Conservation (phyloP, 2,113 vertebrate genomes). For the Halcyon senegalensis region DNA sequence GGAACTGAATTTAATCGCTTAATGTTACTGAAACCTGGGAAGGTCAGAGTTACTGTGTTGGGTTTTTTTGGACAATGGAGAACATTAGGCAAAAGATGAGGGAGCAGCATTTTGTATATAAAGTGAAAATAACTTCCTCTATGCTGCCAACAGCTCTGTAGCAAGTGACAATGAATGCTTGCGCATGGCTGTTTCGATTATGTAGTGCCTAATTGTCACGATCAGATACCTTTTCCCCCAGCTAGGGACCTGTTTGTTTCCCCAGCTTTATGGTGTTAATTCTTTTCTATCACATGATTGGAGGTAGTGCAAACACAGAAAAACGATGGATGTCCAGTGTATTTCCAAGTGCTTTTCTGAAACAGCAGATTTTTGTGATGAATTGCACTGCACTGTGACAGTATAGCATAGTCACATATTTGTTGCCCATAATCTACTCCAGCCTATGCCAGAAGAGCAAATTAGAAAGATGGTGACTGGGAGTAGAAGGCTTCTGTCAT, state of each 20-base stretch:
- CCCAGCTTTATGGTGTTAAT: not conserved
- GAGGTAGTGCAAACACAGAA: not conserved
- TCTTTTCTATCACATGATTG: not conserved
- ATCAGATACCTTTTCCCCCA: not conserved
- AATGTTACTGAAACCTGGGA: not conserved
- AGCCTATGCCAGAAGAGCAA: not conserved
- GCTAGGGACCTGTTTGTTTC: not conserved
- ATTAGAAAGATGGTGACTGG: not conserved
- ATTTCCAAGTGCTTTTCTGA: not conserved
- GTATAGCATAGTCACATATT: not conserved
- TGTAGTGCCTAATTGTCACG: not conserved
- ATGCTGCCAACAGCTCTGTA: not conserved
- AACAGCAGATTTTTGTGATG: not conserved
- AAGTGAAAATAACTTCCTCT: not conserved
- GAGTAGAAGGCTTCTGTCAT: not conserved
- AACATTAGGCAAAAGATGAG: not conserved
- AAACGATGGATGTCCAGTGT: too few relatives aligned
- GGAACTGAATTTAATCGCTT: not conserved
- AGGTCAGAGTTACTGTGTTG: not conserved
- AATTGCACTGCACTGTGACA: not conserved
- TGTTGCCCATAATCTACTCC: not conserved
- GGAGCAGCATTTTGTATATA: not conserved
- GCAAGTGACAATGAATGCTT: not conserved
- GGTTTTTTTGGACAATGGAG: not conserved
- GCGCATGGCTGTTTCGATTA: not conserved